Evolutionary conservation across 2,797 vertebrate genomes (phyloP).

Genomic region (Podarcis lilfordi): DNA sequence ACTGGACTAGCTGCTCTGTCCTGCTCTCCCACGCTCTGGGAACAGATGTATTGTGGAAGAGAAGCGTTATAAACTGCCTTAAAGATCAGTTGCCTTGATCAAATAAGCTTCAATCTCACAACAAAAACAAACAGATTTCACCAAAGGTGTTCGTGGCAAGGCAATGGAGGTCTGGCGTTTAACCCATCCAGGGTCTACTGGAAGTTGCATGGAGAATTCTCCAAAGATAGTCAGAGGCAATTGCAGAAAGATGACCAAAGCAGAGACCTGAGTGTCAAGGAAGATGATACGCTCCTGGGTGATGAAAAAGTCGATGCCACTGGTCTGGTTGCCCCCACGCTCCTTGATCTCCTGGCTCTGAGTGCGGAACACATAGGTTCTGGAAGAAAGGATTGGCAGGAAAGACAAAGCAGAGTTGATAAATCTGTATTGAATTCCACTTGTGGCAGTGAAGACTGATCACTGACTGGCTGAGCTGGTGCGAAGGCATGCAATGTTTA

Average conservation of each 20-base stretch:
- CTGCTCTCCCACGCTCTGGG: background rate
- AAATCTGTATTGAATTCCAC: background rate
- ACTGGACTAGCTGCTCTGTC: no score
- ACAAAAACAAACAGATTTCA: background rate
- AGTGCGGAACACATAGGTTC: conserved; percentile 88
- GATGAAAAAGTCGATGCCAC: conserved; percentile 93
- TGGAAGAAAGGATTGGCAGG: conserved; percentile 48
- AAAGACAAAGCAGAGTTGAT: background rate
- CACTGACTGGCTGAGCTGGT: background rate
- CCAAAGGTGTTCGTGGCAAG: background rate
- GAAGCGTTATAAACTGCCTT: no score
- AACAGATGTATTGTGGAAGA: background rate
- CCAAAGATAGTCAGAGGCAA: background rate
- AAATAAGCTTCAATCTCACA: background rate
- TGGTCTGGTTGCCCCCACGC: conserved; percentile 90
- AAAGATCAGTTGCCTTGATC: background rate
- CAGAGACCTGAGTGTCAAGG: conserved; percentile 90
- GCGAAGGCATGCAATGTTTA: background rate
- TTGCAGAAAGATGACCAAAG: background rate
- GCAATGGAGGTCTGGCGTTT: background rate
- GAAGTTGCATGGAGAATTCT: background rate
- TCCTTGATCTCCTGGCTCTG: conserved; percentile 92
- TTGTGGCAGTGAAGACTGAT: background rate
- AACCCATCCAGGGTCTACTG: background rate
- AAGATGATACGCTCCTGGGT: conserved; percentile 94